A percentile compares a stretch with the other conserved stretches of the same genome.
phyloP scores from a whole-genome alignment of 2,888 invertebrate genomes.

The Pyrocoelia pectoralis region DNA sequence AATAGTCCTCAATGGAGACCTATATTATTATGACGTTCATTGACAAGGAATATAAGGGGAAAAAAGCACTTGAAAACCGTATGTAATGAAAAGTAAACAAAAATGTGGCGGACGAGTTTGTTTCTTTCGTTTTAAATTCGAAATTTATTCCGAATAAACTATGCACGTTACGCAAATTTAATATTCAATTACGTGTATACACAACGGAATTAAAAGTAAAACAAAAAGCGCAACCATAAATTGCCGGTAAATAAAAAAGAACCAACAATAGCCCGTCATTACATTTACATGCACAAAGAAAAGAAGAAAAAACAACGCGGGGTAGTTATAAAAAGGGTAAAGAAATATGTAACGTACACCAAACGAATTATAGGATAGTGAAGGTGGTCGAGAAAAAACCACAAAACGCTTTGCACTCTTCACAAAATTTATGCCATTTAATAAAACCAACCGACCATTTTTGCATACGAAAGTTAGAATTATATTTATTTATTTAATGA shows the following conservation, averaged over 20 bases:
- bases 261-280: not conserved
- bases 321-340: constrained; percentile 7
- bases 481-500: constrained; percentile 22
- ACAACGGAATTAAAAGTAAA: not conserved
- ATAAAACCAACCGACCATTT: constrained; percentile 29
- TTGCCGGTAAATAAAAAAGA: not conserved
- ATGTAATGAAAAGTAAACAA: too few species aligned
- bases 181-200: not conserved
- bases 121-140: too few species aligned
- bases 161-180: not conserved
- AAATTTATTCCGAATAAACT: too few species aligned
- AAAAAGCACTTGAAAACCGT: too few species aligned
- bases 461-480: constrained; percentile 27
- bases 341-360: constrained; percentile 27
- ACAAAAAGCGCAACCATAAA: not conserved
- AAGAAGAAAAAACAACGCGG: not conserved
- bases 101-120: too few species aligned
- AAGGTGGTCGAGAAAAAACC: constrained; percentile 20
- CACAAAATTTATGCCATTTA: constrained; percentile 34
- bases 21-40: too few species aligned
- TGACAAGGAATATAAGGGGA: too few species aligned
- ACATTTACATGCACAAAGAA: not conserved
- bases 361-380: constrained; percentile 24
- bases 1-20: too few species aligned
- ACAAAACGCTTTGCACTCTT: constrained; percentile 33